phyloP scores from a whole-genome alignment of 2,113 vertebrate species.

The Zingel zingel region DNA sequence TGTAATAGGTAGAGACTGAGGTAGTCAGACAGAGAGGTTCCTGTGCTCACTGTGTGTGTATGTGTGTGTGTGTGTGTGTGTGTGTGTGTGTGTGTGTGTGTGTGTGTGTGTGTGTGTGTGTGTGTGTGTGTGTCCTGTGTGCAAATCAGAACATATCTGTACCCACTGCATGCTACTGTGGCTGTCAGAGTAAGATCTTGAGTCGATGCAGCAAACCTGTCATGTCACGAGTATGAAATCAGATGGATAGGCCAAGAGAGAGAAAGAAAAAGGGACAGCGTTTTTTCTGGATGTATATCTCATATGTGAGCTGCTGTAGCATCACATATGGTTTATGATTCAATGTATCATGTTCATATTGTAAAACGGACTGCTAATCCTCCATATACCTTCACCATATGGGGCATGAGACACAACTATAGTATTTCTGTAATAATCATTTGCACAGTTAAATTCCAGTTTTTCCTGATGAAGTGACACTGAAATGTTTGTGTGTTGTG shows the following conservation, averaged over 20 bases:
- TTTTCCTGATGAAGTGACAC: constrained; percentile 9
- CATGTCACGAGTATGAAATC: constrained; percentile 28
- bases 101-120: not conserved
- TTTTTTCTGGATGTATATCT: not conserved
- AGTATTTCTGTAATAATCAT: not conserved
- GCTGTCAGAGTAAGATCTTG: constrained; percentile 32
- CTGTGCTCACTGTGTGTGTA: not conserved
- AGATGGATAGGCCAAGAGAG: not conserved
- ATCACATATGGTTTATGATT: constrained; percentile 11
- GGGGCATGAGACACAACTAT: not conserved
- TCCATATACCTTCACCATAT: not conserved
- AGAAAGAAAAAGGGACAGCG: not conserved
- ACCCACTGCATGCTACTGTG: constrained; percentile 36
- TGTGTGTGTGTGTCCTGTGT: constrained; percentile 25
- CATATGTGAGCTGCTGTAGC: not conserved
- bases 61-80: constrained; percentile 11
- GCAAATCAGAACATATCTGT: constrained; percentile 54
- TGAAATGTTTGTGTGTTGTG: not conserved
- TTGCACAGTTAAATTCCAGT: not conserved
- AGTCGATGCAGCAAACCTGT: constrained; percentile 25
- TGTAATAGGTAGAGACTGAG: not conserved
- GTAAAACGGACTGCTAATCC: not conserved
- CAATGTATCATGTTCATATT: constrained; percentile 1
- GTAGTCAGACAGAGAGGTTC: constrained; percentile 23
- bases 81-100: constrained; percentile 17